Evolutionary conservation across 2,113 vertebrate species (phyloP).

Genomic region (Uria aalge): DNA sequence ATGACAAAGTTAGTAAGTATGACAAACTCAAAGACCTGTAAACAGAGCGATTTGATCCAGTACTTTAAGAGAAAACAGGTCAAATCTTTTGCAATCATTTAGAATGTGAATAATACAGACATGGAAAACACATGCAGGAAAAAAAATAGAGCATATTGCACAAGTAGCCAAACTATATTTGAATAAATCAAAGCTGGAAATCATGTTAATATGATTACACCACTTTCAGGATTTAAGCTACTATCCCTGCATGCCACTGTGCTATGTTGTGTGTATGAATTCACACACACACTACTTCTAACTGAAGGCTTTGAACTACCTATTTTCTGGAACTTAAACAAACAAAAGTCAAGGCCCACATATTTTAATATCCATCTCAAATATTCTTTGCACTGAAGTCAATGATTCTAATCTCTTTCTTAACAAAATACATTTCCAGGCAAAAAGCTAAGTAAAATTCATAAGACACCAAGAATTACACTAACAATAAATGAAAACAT

Average conservation of each 20-base stretch:
- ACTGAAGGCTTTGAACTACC: neutral
- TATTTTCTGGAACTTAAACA: neutral
- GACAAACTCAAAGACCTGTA: neutral
- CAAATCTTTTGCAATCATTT: neutral
- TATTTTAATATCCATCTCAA: neutral
- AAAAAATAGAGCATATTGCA: neutral
- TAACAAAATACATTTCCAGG: neutral
- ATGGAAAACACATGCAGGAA: neutral
- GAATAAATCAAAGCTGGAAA: neutral
- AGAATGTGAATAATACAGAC: neutral
- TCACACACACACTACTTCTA: neutral
- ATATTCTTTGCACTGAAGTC: neutral
- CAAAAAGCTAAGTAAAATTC: neutral
- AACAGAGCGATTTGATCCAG: neutral
- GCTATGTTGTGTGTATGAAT: neutral
- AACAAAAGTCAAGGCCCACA: neutral
- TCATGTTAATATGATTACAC: neutral
- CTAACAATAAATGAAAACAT: neutral
- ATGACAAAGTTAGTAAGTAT: neutral
- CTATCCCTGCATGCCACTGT: neutral
- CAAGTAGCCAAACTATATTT: neutral
- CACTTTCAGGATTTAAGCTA: neutral
- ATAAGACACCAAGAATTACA: neutral
- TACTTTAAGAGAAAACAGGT: neutral
- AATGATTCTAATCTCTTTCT: neutral